A percentile compares a stretch with the other conserved stretches of the same genome.
phyloP scores from a whole-genome alignment of 2,888 invertebrate genomes.

The Xiphydria camelus region DNA sequence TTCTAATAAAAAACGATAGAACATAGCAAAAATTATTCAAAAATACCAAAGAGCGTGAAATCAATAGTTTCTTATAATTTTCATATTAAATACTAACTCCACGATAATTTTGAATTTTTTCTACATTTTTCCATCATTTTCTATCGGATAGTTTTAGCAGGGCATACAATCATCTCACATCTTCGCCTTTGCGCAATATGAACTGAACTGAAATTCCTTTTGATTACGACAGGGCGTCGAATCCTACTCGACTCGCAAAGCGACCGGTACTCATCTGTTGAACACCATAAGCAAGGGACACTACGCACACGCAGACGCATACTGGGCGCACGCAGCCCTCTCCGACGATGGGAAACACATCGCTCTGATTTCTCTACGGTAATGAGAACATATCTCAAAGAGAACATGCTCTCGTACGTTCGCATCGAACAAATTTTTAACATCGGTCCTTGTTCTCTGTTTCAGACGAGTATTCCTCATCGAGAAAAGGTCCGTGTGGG shows the following conservation, averaged over 20 bases:
- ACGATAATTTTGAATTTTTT: slow-evolving; percentile 6
- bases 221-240: slow-evolving; percentile 66
- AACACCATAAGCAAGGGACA: slow-evolving; percentile 68
- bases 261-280: slow-evolving; percentile 71
- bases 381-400: too few relatives aligned
- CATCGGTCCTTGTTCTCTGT: slow-evolving; percentile 17
- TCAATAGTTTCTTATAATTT: too few relatives aligned
- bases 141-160: too few relatives aligned
- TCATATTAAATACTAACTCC: neutral
- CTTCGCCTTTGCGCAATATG: neutral
- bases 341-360: slow-evolving; percentile 67
- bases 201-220: slow-evolving; percentile 2
- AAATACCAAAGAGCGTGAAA: too few relatives aligned
- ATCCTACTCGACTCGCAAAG: slow-evolving; percentile 72
- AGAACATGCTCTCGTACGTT: too few relatives aligned
- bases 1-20: too few relatives aligned
- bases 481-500: slow-evolving; percentile 71
- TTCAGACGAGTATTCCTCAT: slow-evolving; percentile 74
- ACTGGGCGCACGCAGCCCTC: slow-evolving; percentile 71
- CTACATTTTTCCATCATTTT: neutral
- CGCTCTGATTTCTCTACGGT: slow-evolving; percentile 72
- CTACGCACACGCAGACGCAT: slow-evolving; percentile 68
- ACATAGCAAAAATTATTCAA: too few relatives aligned
- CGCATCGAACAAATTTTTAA: slow-evolving; percentile 1
- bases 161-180: neutral